Conservation (phyloP, 2,113 vertebrate species). For the Neogobius melanostomus region DNA sequence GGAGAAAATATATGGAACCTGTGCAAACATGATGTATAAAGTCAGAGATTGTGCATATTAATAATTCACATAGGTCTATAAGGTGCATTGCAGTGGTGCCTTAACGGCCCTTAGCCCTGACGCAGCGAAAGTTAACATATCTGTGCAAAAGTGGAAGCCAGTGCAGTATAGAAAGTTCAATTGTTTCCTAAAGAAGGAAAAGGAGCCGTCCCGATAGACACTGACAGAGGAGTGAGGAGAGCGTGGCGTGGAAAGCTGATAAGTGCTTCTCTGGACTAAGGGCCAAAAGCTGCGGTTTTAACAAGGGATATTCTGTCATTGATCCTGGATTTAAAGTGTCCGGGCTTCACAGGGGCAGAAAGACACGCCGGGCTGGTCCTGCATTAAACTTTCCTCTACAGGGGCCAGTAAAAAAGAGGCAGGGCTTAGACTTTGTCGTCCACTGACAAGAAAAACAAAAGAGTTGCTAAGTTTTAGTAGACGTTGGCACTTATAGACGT, state of each 20-base stretch:
- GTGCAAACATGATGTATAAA: neutral
- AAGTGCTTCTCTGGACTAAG: constrained; percentile 14
- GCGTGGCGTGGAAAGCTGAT: constrained; percentile 21
- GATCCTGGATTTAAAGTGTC: constrained; percentile 22
- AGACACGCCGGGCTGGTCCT: neutral
- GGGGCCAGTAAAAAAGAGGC: neutral
- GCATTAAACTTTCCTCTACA: neutral
- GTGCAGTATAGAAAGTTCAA: constrained; percentile 6
- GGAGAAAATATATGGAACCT: neutral
- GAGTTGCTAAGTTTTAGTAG: neutral
- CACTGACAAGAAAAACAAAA: neutral
- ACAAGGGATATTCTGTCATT: constrained; percentile 12
- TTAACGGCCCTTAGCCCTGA: constrained; percentile 12
- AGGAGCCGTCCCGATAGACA: constrained; percentile 6
- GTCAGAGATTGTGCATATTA: neutral
- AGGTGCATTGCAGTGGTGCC: neutral
- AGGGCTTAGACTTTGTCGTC: constrained; percentile 1
- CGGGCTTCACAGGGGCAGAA: constrained; percentile 2
- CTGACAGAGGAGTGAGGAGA: constrained; percentile 2
- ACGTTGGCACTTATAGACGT: neutral
- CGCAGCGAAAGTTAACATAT: constrained; percentile 35
- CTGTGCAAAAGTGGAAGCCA: constrained; percentile 19
- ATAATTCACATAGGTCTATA: neutral
- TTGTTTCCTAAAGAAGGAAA: constrained; percentile 24
- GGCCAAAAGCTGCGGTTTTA: constrained; percentile 26